Conservation (phyloP, 2,797 vertebrate species). For the Gymnothorax javanicus region DNA sequence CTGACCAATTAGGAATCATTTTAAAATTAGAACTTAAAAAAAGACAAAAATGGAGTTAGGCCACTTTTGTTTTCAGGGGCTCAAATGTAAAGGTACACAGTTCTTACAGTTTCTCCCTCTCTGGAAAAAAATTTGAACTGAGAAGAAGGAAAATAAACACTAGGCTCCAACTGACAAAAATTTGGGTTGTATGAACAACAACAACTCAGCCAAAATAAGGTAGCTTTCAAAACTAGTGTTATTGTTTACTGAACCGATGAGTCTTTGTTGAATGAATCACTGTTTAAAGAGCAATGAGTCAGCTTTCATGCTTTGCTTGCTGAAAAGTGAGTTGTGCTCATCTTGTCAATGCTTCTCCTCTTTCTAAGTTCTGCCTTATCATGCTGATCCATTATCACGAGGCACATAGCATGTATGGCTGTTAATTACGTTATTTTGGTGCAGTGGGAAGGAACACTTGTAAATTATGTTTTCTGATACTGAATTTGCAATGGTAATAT, state of each 20-base stretch:
- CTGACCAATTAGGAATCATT: no score
- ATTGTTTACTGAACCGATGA: slow-evolving; percentile 12
- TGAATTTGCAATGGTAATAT: background rate
- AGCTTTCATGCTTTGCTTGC: slow-evolving; percentile 25
- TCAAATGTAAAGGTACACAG: no score
- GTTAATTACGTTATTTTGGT: background rate
- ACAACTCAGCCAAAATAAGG: background rate
- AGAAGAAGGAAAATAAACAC: background rate
- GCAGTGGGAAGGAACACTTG: background rate
- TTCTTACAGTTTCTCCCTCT: no score
- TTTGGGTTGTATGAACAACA: background rate
- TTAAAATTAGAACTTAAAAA: no score
- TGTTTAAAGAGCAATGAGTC: background rate
- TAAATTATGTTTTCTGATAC: background rate
- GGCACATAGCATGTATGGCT: background rate
- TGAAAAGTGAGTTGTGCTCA: background rate
- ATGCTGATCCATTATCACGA: background rate
- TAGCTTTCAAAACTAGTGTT: background rate
- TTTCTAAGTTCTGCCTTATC: background rate
- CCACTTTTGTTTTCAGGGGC: no score
- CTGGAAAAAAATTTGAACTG: no score
- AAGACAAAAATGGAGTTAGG: no score
- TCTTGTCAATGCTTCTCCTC: slow-evolving; percentile 6
- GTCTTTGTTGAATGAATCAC: slow-evolving; percentile 23
- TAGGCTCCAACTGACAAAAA: background rate